Conservation (phyloP, 1,140 invertebrate genomes). For the Thaumatotibia leucotreta region DNA sequence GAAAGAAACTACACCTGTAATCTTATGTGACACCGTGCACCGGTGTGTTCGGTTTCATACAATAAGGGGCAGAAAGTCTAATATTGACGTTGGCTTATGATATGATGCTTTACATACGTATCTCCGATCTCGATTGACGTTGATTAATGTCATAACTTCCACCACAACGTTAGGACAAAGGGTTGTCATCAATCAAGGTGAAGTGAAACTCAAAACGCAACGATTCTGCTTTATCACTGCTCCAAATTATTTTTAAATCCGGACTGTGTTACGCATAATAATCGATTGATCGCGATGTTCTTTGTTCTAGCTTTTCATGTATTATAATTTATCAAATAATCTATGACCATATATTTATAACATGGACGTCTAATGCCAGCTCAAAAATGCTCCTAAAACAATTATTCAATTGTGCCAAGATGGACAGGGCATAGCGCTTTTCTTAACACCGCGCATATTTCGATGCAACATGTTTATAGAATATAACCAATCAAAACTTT, state of each 20-base stretch:
- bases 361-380: too few relatives aligned
- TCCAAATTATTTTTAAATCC: not conserved
- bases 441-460: too few relatives aligned
- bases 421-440: too few relatives aligned
- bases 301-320: not conserved
- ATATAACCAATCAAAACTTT: too few relatives aligned
- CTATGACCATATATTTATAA: too few relatives aligned
- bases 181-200: not conserved
- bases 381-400: too few relatives aligned
- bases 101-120: not conserved
- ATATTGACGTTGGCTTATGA: not conserved
- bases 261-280: not conserved
- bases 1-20: too few relatives aligned
- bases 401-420: too few relatives aligned
- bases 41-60: not conserved
- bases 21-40: too few relatives aligned
- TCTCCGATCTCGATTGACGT: not conserved
- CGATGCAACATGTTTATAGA: too few relatives aligned
- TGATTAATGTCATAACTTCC: conserved; percentile 5
- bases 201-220: not conserved
- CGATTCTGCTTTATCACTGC: not conserved
- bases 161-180: not conserved
- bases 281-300: not conserved
- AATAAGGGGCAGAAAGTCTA: not conserved
- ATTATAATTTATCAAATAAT: too few relatives aligned